phyloP scores from a whole-genome alignment of 1,140 invertebrate genomes.

The Cyphomyrmex costatus region DNA sequence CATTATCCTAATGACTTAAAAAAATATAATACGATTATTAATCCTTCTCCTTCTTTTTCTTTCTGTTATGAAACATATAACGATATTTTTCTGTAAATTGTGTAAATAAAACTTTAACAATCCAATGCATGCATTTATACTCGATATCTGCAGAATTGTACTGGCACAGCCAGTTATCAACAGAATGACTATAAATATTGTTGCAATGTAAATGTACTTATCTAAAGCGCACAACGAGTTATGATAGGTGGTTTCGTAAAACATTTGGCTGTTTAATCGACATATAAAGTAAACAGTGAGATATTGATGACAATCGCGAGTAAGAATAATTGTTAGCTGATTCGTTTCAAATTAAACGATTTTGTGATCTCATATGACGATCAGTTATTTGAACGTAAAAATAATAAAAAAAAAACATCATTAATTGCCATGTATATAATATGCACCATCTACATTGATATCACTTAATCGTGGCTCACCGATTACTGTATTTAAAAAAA shows the following conservation, averaged over 20 bases:
- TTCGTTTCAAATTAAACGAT: not conserved
- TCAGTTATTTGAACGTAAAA: not conserved
- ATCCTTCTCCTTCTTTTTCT: not conserved
- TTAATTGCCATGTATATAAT: not conserved
- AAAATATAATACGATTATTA: not conserved
- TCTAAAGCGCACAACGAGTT: not conserved
- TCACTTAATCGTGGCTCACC: not conserved
- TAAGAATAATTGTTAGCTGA: slow-evolving; percentile 1
- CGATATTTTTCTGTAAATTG: not conserved
- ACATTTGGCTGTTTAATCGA: slow-evolving; percentile 6
- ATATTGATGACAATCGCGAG: not conserved
- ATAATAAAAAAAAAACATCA: not conserved
- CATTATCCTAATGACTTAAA: not conserved
- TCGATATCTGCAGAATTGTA: not conserved
- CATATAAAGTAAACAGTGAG: not conserved
- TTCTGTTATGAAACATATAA: not conserved
- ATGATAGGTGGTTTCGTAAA: not conserved
- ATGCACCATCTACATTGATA: not conserved
- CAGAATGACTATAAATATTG: slow-evolving; percentile 31
- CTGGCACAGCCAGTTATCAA: not conserved
- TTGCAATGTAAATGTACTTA: not conserved
- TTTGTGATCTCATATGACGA: not conserved
- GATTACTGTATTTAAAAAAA: not conserved
- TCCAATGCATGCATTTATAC: not conserved
- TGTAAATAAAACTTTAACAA: not conserved